A percentile compares a stretch with the other conserved stretches of the same genome.
These are phyloP conservation scores for Sarcophaga caerulescens DNA, from an alignment of 2,888 invertebrate species.

Conservation along the genomic window DNA sequence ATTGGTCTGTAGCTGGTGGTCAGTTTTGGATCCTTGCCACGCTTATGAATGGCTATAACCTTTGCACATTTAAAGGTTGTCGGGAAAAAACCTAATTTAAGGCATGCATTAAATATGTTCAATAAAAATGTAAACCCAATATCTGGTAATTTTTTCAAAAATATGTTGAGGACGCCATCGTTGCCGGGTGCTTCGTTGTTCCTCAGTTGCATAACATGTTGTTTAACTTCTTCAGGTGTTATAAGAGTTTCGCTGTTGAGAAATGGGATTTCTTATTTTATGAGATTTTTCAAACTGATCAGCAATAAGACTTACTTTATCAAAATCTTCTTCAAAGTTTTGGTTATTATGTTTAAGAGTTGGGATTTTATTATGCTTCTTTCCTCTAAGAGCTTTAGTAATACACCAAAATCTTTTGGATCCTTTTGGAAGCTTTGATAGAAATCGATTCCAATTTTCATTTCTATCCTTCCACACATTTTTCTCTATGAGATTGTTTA, in stretches of 20 bases:
- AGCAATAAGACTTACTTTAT: neutral
- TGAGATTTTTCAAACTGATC: constrained; percentile 15
- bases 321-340: neutral
- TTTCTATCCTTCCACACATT: neutral
- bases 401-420: constrained; percentile 7
- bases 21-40: too few relatives aligned
- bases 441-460: neutral
- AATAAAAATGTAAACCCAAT: neutral
- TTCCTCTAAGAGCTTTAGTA: constrained; percentile 16
- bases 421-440: neutral
- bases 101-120: neutral
- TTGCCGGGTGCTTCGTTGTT: too few relatives aligned
- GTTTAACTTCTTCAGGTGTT: too few relatives aligned
- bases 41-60: too few relatives aligned
- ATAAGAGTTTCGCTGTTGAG: too few relatives aligned
- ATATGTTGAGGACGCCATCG: too few relatives aligned
- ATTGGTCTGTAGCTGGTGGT: neutral
- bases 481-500: neutral
- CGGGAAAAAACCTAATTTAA: too few relatives aligned
- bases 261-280: too few relatives aligned
- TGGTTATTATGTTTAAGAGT: neutral
- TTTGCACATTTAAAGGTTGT: too few relatives aligned
- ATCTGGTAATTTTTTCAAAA: neutral
- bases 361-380: neutral
- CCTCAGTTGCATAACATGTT: too few relatives aligned